Evolutionary conservation across 2,888 invertebrate genomes (phyloP).

Genomic region (Prionchulus punctatus): DNA sequence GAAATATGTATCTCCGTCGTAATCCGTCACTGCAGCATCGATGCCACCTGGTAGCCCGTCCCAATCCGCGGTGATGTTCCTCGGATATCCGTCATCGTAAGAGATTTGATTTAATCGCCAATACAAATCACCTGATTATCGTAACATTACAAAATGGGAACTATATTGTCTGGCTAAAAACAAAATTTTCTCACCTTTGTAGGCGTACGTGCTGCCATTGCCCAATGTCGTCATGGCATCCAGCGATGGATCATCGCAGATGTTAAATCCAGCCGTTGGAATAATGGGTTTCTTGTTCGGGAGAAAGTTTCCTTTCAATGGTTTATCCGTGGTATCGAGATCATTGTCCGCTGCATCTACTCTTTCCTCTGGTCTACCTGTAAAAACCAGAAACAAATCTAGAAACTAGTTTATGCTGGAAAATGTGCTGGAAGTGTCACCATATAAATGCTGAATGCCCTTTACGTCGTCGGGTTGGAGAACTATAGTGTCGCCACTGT

Average conservation of each 20-base stretch:
- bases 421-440: conserved; percentile 16
- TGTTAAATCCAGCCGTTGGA: conserved; percentile 14
- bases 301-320: too few relatives aligned
- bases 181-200: conserved; percentile 57
- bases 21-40: conserved; percentile 64
- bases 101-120: conserved; percentile 70
- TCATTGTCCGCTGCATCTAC: too few relatives aligned
- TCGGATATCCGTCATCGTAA: conserved; percentile 70
- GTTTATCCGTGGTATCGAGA: too few relatives aligned
- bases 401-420: neutral
- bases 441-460: conserved; percentile 33
- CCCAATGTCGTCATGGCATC: conserved; percentile 79
- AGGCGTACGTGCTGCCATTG: conserved; percentile 69
- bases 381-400: too few relatives aligned
- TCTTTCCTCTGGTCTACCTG: too few relatives aligned
- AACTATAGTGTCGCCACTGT: conserved; percentile 57
- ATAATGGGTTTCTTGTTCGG: too few relatives aligned
- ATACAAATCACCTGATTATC: conserved; percentile 53
- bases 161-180: too few relatives aligned
- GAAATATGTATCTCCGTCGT: conserved; percentile 90
- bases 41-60: conserved; percentile 57
- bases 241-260: conserved; percentile 28
- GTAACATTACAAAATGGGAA: neutral
- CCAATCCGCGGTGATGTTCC: conserved; percentile 51
- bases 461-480: conserved; percentile 67